phyloP scores from a whole-genome alignment of 2,797 vertebrate genomes.

The Intellagama lesueurii region DNA sequence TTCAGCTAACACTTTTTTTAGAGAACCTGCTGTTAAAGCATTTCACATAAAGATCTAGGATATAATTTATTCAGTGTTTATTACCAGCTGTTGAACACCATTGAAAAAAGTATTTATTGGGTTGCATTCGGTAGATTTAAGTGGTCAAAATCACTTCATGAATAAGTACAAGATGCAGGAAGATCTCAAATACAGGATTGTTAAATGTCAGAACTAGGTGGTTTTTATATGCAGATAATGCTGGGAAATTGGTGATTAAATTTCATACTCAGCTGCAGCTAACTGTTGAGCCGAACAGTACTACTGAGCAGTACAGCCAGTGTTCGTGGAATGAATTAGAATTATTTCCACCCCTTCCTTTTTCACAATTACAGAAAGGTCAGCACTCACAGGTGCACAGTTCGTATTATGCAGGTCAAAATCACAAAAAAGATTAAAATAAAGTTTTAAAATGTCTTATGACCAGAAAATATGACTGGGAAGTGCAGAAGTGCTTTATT shows the following conservation, averaged over 20 bases:
- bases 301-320: neutral
- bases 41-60: neutral
- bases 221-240: neutral
- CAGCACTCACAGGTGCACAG: neutral
- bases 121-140: neutral
- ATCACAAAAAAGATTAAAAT: too few relatives aligned
- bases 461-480: neutral
- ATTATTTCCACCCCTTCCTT: neutral
- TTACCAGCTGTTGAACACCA: neutral
- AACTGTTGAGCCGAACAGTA: neutral
- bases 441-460: neutral
- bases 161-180: neutral
- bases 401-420: neutral
- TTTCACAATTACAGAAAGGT: neutral
- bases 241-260: neutral
- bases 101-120: neutral
- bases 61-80: conserved; percentile 11
- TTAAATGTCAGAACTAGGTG: neutral
- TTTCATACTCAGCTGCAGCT: neutral
- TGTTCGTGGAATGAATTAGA: neutral
- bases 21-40: neutral
- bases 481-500: neutral
- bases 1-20: conserved; percentile 2
- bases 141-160: neutral
- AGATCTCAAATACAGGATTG: neutral